phyloP scores from a whole-genome alignment of 2,113 vertebrate species.

The Xiphophorus maculatus region DNA sequence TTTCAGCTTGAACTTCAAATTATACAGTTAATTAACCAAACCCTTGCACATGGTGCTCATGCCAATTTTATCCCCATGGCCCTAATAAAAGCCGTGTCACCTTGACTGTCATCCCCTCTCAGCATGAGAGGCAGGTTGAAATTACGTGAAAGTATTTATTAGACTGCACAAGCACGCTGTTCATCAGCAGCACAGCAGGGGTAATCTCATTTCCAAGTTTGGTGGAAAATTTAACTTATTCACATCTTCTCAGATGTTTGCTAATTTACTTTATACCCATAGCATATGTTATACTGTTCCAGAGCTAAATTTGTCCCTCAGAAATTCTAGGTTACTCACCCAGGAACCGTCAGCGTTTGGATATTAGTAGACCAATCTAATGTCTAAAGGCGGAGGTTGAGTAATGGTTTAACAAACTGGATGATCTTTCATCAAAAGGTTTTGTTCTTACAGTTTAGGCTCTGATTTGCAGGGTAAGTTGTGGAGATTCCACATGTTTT shows the following conservation, averaged over 20 bases:
- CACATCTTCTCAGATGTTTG: slow-evolving; percentile 59
- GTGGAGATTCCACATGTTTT: not conserved
- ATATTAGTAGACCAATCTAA: slow-evolving; percentile 11
- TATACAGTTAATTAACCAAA: slow-evolving; percentile 29
- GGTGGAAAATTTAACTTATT: slow-evolving; percentile 54
- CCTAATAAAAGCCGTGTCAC: slow-evolving; percentile 37
- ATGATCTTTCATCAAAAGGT: not conserved
- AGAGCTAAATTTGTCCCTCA: slow-evolving; percentile 34
- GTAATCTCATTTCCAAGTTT: slow-evolving; percentile 58
- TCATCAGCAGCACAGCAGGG: slow-evolving; percentile 66
- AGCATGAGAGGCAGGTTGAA: slow-evolving; percentile 36
- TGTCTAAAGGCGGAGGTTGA: not conserved
- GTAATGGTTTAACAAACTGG: slow-evolving; percentile 11
- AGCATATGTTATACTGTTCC: slow-evolving; percentile 24
- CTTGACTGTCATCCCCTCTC: slow-evolving; percentile 41
- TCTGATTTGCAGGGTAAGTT: not conserved
- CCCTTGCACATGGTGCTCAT: slow-evolving; percentile 8
- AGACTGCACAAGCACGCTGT: slow-evolving; percentile 65
- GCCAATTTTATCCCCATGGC: slow-evolving; percentile 26
- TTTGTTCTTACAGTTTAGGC: not conserved
- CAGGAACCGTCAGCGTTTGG: slow-evolving; percentile 31
- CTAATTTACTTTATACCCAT: slow-evolving; percentile 60
- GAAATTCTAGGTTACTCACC: slow-evolving; percentile 48
- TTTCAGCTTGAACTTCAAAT: slow-evolving; percentile 9
- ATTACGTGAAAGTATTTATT: slow-evolving; percentile 69